Base-by-base conservation (phyloP, 2,888 invertebrate genomes). In the Metallyticus violacea region DNA sequence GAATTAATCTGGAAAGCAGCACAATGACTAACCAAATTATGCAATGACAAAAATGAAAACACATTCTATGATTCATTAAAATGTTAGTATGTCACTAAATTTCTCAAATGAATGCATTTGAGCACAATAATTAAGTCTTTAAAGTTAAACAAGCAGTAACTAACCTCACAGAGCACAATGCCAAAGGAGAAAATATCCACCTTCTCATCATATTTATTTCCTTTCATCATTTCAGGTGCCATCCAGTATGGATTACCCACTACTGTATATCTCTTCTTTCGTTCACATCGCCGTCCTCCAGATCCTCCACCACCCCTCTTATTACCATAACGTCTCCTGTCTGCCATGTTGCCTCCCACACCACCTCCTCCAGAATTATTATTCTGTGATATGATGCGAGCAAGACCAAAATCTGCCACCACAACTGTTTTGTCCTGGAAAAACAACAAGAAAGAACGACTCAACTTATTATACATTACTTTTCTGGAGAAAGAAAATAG, bases 181-280 rank as follows among this genome's bases (percentile, higher is more conserved):
- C 99, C 99, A 92, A 97, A 99, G 29, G 98, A 98, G 92, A 99
- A 99, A 88, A 99, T 96, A 90, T 99, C 99, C 0, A 99, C 99
- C 92, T 98, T 98, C 91, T 99, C 98, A 90, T 99, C 98, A 91
- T 99, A 99, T 89, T 97, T 97, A 90, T 97, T 97, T 26, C 98
- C 98, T 91, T 97, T 97, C 97, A 99, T 97, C 99, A 99, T 99
- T 92, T 99, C 99, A 0, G 99, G 99, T 0, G 99, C 99, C 99
- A 99, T 99, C 98, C 98, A 99, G 92, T 98, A 99, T 0, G 99
- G 98, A 93, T 98, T 98, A 1, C 99, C 99, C 0, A 99, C 99
- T 30, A 99, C 98, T 0, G 98, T 99, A 91, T 98, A 98, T 22
- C 98, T 93, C 91, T 98, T 98, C 89, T 97, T 94, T 0, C 97